Conservation (phyloP, 2,113 vertebrate genomes). For the Cebidichthys violaceus region DNA sequence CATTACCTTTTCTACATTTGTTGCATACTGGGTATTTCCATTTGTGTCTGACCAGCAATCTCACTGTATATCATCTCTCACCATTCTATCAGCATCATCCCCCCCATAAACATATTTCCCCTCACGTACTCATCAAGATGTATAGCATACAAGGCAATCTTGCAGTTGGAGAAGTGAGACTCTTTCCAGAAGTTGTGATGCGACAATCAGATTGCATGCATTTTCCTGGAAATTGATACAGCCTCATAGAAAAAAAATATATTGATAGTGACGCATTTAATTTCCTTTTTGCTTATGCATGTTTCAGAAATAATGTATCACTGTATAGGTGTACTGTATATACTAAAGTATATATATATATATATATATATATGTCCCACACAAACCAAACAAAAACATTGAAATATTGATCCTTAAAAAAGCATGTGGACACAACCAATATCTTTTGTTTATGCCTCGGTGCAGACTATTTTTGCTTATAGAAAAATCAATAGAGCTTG, state of each 20-base stretch:
- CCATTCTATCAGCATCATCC: conserved; percentile 55
- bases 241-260: neutral
- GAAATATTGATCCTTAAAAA: conserved; percentile 47
- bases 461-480: conserved; percentile 89
- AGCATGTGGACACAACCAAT: conserved; percentile 63
- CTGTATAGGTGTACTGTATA: neutral
- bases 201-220: conserved; percentile 11
- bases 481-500: conserved; percentile 93
- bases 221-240: conserved; percentile 22
- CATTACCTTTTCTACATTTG: conserved; percentile 54
- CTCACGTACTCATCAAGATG: conserved; percentile 45
- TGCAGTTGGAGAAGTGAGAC: conserved; percentile 37
- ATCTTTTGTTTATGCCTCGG: conserved; percentile 71
- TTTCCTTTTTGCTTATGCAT: neutral
- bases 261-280: neutral
- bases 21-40: conserved; percentile 52
- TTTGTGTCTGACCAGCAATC: conserved; percentile 58
- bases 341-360: neutral
- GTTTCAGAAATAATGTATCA: neutral
- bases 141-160: conserved; percentile 36
- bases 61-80: conserved; percentile 39
- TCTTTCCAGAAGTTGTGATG: conserved; percentile 26
- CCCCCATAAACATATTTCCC: conserved; percentile 53
- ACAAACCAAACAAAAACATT: conserved; percentile 50
- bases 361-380: conserved; percentile 4